Conservation (phyloP, 2,113 vertebrate genomes). For the Aleadryas rufinucha region DNA sequence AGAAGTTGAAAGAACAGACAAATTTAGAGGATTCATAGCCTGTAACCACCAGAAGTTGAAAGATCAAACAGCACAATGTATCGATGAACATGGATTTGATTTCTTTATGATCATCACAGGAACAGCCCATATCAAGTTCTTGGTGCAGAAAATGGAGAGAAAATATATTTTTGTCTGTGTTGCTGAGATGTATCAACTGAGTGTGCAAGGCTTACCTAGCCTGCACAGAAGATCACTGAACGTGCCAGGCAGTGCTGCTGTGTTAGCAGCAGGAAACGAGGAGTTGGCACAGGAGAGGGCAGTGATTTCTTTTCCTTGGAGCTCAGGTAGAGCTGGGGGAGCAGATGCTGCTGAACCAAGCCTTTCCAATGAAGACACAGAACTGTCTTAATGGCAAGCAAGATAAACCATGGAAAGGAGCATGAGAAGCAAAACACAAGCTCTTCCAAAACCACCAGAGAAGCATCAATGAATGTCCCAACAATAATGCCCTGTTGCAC, state of each 20-base stretch:
- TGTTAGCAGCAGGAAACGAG: rapidly evolving
- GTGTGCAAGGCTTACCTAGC: neutral
- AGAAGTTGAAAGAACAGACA: neutral
- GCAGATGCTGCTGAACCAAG: neutral
- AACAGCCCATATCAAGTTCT: neutral
- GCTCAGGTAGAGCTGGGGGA: neutral
- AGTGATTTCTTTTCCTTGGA: neutral
- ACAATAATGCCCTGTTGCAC: neutral
- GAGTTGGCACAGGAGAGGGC: neutral
- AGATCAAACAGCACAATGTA: neutral
- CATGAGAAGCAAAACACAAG: neutral
- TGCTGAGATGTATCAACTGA: neutral
- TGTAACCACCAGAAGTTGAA: neutral
- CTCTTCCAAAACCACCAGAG: neutral
- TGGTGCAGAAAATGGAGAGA: neutral
- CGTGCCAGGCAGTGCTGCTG: neutral
- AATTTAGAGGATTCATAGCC: neutral
- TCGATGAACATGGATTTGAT: neutral
- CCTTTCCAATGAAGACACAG: neutral
- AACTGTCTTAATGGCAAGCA: neutral
- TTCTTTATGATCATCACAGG: neutral
- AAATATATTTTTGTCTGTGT: neutral
- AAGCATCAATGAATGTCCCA: neutral
- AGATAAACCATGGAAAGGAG: neutral
- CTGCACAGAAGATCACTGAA: neutral